These are phyloP conservation scores for Pseudoips prasinana DNA, from an alignment of 2,888 invertebrate species.

Conservation along the genomic window DNA sequence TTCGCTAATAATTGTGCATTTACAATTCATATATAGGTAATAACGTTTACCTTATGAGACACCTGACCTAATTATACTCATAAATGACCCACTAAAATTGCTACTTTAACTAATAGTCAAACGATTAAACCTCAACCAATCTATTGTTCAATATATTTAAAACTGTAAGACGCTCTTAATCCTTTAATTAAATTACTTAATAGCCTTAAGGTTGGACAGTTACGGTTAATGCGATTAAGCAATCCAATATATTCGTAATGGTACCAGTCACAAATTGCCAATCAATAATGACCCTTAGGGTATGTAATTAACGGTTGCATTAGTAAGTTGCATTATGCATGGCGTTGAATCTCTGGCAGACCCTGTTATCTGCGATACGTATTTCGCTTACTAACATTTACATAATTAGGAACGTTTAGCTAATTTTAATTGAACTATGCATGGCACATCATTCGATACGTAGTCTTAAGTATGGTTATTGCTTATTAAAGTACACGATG, in stretches of 20 bases:
- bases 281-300: slow-evolving; percentile 64
- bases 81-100: slow-evolving; percentile 1
- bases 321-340: slow-evolving; percentile 70
- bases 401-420: slow-evolving; percentile 56
- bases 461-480: slow-evolving; percentile 7
- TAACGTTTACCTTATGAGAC: too few species aligned
- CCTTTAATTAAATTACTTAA: slow-evolving; percentile 50
- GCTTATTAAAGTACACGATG: slow-evolving; percentile 10
- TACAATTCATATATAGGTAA: too few species aligned
- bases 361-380: slow-evolving; percentile 52
- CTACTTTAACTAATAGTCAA: slow-evolving; percentile 11
- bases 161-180: slow-evolving; percentile 42
- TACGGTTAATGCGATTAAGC: slow-evolving; percentile 53
- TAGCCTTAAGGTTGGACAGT: slow-evolving; percentile 46
- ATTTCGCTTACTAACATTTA: slow-evolving; percentile 59
- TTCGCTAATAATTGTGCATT: too few species aligned
- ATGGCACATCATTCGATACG: slow-evolving; percentile 12
- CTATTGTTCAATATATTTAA: slow-evolving; percentile 37
- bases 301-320: slow-evolving; percentile 67
- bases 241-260: slow-evolving; percentile 55
- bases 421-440: slow-evolving; percentile 47
- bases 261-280: slow-evolving; percentile 55
- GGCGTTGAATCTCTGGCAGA: slow-evolving; percentile 53
- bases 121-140: slow-evolving; percentile 27
- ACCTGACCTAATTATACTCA: too few species aligned